phyloP scores from a whole-genome alignment of 2,797 vertebrate species.

The Sorex maritimensis region DNA sequence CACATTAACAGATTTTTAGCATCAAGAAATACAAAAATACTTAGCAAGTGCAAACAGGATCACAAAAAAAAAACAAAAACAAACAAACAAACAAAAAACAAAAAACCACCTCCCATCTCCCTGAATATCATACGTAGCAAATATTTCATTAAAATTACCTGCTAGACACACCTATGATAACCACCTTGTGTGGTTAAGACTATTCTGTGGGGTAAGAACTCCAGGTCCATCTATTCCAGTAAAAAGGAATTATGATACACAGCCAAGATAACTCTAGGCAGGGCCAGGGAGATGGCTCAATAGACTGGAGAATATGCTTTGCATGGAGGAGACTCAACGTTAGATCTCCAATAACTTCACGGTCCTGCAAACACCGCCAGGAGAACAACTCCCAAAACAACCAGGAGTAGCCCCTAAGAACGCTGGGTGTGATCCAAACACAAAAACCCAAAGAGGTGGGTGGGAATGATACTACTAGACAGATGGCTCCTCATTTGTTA shows the following conservation, averaged over 20 bases:
- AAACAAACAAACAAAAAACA: too few species aligned
- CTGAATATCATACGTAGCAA: background rate
- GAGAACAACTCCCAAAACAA: too few species aligned
- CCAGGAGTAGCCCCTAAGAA: too few species aligned
- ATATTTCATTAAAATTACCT: background rate
- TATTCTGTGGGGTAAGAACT: background rate
- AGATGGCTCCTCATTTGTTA: slow-evolving; percentile 15
- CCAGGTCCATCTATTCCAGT: background rate
- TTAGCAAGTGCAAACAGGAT: background rate
- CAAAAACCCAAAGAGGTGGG: too few species aligned
- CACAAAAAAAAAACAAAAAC: background rate
- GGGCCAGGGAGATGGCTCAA: too few species aligned
- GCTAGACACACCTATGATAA: background rate
- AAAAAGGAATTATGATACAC: slow-evolving; percentile 50
- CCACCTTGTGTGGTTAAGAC: background rate
- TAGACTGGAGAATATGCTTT: too few species aligned
- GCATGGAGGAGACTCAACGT: too few species aligned
- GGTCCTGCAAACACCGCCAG: too few species aligned
- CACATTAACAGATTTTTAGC: slow-evolving; percentile 47
- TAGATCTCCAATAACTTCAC: too few species aligned
- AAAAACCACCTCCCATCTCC: background rate
- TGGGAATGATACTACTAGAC: background rate
- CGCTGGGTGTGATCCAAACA: too few species aligned
- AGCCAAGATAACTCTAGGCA: background rate
- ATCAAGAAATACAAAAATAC: background rate